Evolutionary conservation across 2,113 vertebrate genomes (phyloP).

Genomic region (Tragelaphus scriptus): DNA sequence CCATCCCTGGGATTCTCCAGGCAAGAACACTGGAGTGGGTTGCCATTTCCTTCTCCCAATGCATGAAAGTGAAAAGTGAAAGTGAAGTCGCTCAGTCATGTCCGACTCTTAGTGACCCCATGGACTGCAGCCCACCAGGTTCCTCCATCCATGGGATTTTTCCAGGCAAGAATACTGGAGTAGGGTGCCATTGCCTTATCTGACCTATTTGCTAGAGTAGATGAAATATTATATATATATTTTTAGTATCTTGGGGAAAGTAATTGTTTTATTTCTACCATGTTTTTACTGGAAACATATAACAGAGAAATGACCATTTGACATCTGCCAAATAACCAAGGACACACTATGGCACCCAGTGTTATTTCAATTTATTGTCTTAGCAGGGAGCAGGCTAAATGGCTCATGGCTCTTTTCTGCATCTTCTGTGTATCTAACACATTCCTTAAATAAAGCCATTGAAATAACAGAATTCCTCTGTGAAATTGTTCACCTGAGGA

Average conservation of each 20-base stretch:
- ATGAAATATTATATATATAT: not conserved
- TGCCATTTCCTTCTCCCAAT: no score
- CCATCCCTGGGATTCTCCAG: no score
- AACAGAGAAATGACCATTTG: not conserved
- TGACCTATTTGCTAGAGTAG: not conserved
- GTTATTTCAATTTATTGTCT: constrained; percentile 33
- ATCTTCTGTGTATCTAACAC: not conserved
- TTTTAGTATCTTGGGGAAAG: not conserved
- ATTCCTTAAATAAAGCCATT: not conserved
- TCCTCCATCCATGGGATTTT: no score
- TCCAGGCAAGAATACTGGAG: no score
- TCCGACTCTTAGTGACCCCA: no score
- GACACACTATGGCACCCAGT: not conserved
- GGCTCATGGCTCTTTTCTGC: not conserved
- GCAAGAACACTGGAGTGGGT: no score
- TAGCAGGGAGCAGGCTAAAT: not conserved
- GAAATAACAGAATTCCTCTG: not conserved
- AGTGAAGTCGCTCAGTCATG: no score
- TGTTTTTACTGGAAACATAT: not conserved
- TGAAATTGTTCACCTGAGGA: not conserved
- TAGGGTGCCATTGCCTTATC: no score
- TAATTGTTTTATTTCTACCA: not conserved
- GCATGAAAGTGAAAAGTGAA: no score
- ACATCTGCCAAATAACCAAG: not conserved
- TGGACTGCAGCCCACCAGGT: no score